phyloP scores from a whole-genome alignment of 2,797 vertebrate genomes.

The Varecia variegata region DNA sequence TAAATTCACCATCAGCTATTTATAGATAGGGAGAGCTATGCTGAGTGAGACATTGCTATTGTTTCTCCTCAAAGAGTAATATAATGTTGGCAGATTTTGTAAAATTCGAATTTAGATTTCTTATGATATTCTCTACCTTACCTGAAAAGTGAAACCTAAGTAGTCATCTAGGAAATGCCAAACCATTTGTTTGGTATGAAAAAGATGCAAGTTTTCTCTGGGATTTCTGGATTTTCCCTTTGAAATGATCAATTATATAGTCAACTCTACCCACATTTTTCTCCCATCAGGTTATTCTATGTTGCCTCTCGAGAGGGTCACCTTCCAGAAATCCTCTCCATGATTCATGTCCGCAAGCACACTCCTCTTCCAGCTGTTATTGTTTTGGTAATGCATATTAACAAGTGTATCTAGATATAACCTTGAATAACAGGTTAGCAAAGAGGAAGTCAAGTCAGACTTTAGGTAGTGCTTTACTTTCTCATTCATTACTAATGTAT shows the following conservation, averaged over 20 bases:
- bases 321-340: conserved; percentile 96
- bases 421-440: conserved; percentile 55
- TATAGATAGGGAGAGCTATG: not conserved
- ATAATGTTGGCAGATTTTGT: not conserved
- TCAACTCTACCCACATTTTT: conserved; percentile 76
- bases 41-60: not conserved
- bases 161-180: not conserved
- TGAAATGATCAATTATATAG: not conserved
- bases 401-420: conserved; percentile 75
- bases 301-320: conserved; percentile 98
- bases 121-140: not conserved
- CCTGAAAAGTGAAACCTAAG: not conserved
- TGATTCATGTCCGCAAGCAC: conserved; percentile 96
- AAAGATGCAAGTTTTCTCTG: not conserved
- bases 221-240: conserved; percentile 1
- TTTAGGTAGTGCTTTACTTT: conserved; percentile 55
- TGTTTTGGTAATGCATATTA: conserved; percentile 91
- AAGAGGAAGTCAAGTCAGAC: conserved; percentile 55
- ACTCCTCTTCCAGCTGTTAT: conserved; percentile 96
- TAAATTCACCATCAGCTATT: not conserved
- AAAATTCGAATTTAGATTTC: not conserved
- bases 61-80: not conserved
- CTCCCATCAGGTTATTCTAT: conserved; percentile 92
- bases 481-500: conserved; percentile 57
- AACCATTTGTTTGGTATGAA: not conserved